Evolutionary conservation across 2,888 invertebrate genomes (phyloP), one percentile per base, ranked within the genome.

Genomic region (Brassicogethes aeneus): DNA sequence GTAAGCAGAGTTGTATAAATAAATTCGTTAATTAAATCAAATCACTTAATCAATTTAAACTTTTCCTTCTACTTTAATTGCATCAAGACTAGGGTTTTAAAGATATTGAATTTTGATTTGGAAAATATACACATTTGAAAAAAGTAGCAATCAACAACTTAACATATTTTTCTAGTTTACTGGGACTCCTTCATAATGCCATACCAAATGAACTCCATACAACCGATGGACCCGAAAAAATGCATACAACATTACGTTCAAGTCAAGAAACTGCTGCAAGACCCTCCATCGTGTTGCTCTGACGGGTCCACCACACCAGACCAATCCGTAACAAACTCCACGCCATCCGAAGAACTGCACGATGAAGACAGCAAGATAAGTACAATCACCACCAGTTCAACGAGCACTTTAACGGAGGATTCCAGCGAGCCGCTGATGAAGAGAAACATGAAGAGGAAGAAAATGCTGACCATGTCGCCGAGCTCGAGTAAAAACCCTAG

Each of bases 101-200:
- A n/a, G n/a, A n/a, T n/a, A n/a, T n/a, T n/a, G n/a, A n/a, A n/a
- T n/a, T n/a, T n/a, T n/a, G n/a, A n/a, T n/a, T n/a, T n/a, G n/a
- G n/a, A n/a, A n/a, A n/a, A n/a, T n/a, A n/a, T n/a, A n/a, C n/a
- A n/a, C n/a, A n/a, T n/a, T n/a, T n/a, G n/a, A n/a, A n/a, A n/a
- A n/a, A n/a, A n/a, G n/a, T n/a, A n/a, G n/a, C n/a, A n/a, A n/a
- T n/a, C n/a, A n/a, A n/a, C n/a, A n/a, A n/a, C n/a, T n/a, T n/a
- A n/a, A n/a, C n/a, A n/a, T n/a, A n/a, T 44, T 43, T 34, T 73
- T 73, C 29, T 69, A 73, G 75, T 74, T 46, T 74, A 73, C 52
- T 70, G 74, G 48, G 76, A 77, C 55, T 76, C 79, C 12, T 79
- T 82, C 57, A 71, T 81, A 52, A 66, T 89, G 57, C 88, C 89